Base-by-base conservation (phyloP, 2,113 vertebrate species). In the Nibea coibor region DNA sequence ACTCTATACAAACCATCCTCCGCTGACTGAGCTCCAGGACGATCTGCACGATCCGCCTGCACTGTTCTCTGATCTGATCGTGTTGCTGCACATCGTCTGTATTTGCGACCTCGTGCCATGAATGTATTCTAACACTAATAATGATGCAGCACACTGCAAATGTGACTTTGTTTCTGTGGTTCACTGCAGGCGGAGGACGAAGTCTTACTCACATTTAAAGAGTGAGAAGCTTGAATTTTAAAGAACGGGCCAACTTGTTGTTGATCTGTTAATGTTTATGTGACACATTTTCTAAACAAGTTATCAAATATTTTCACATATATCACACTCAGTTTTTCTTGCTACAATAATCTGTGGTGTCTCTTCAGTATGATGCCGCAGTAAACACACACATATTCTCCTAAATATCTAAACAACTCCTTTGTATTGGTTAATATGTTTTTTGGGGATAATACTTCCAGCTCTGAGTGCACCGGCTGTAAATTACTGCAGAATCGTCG, bases 41-140 rank as follows among this genome's bases (percentile, higher is more conserved):
- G 59, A 72, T 67, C 54, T 24, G 7, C 20, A 17, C 24, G 51
- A 65, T 74, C 26, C 47, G 47, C n/a, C 57, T 48, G 57, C 26
- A n/a, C 56, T 54, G 54, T 24, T 62, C 15, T 58, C 28, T 56
- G 43, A 68, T 20, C 54, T 39, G 3, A 61, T 43, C n/a, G 19
- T 62, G 58, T 10, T 78, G 10, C 31, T 69, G 58, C 62, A 64
- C 50, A 16, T 28, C 58, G 20, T 45, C 45, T 20, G 10, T 15
- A 6, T 2, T 12, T 24, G 7, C 54, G 26, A 70, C 58, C n/a
- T 56, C 8, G 0, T 64, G 31, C 35, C 4, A 24, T 47, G 11
- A 69, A 74, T 47, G 31, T 16, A 47, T 48, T 43, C 26, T 14
- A 57, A 57, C 39, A 48, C 4, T 12, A 50, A 20, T 7, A 22